phyloP scores from a whole-genome alignment of 1,140 invertebrate species.

The Bombus breviceps region DNA sequence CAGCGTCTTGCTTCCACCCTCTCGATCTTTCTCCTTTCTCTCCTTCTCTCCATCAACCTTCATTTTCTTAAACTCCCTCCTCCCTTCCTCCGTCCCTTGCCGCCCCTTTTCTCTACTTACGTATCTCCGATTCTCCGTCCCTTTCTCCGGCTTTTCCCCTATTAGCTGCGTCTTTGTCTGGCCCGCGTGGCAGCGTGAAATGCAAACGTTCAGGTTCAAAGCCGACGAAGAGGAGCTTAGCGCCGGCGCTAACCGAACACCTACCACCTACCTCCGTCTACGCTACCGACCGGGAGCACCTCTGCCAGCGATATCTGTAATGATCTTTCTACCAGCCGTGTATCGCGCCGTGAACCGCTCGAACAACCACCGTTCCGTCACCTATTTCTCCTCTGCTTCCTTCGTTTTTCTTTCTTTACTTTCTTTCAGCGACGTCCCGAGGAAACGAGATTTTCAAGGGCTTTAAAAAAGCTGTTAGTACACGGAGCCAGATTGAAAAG shows the following conservation, averaged over 20 bases:
- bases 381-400: background rate
- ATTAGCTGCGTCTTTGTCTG: slow-evolving; percentile 18
- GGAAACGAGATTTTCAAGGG: slow-evolving; percentile 18
- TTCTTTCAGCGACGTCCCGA: background rate
- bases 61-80: slow-evolving; percentile 34
- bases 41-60: slow-evolving; percentile 5
- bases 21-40: slow-evolving; percentile 28
- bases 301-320: slow-evolving; percentile 60
- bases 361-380: slow-evolving; percentile 2
- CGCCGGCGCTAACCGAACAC: slow-evolving; percentile 67
- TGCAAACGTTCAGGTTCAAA: slow-evolving; percentile 72
- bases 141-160: background rate
- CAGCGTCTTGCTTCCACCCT: slow-evolving; percentile 18
- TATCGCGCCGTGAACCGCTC: slow-evolving; percentile 14
- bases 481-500: background rate
- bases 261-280: slow-evolving; percentile 15
- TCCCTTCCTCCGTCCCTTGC: background rate
- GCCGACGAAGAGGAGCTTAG: slow-evolving; percentile 67
- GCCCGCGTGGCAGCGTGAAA: slow-evolving; percentile 63
- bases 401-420: background rate
- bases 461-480: background rate
- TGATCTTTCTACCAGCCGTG: slow-evolving; percentile 56
- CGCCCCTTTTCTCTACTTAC: background rate
- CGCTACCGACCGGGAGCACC: slow-evolving; percentile 26
- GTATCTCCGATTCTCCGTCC: slow-evolving; percentile 22